Conservation (phyloP, 2,113 vertebrate species). For the Guaruba guarouba region DNA sequence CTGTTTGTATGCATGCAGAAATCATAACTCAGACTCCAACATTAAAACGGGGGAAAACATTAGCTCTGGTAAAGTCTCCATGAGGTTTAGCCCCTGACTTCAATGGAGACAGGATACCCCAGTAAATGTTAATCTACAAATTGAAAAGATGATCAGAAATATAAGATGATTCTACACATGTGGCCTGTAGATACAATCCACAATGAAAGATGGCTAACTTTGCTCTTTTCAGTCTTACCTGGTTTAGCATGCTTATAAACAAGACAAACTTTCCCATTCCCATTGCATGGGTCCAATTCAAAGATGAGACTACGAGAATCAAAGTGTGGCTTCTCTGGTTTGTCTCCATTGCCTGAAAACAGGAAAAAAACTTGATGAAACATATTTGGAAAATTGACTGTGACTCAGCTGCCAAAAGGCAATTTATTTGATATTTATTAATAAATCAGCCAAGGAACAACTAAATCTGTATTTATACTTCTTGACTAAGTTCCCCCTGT, state of each 20-base stretch:
- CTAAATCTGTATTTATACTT: neutral
- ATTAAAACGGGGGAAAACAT: neutral
- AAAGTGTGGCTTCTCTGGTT: constrained; percentile 84
- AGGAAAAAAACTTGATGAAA: neutral
- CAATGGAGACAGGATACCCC: neutral
- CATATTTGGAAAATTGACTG: neutral
- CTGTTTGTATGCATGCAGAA: neutral
- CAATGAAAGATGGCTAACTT: neutral
- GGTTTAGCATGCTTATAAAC: constrained; percentile 88
- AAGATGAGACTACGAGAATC: constrained; percentile 88
- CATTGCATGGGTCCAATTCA: constrained; percentile 89
- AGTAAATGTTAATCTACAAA: neutral
- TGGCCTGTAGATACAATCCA: neutral
- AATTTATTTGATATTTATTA: neutral
- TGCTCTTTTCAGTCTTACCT: constrained; percentile 72
- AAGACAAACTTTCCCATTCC: constrained; percentile 93
- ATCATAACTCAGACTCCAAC: neutral
- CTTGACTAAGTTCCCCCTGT: neutral
- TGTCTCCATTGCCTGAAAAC: constrained; percentile 58
- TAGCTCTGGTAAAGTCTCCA: neutral
- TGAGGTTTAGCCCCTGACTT: neutral
- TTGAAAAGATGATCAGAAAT: neutral
- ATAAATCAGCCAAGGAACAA: neutral
- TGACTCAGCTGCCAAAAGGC: neutral
- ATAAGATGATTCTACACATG: neutral